Conservation (phyloP, 2,888 invertebrate species). For the Cephus sareptanus region DNA sequence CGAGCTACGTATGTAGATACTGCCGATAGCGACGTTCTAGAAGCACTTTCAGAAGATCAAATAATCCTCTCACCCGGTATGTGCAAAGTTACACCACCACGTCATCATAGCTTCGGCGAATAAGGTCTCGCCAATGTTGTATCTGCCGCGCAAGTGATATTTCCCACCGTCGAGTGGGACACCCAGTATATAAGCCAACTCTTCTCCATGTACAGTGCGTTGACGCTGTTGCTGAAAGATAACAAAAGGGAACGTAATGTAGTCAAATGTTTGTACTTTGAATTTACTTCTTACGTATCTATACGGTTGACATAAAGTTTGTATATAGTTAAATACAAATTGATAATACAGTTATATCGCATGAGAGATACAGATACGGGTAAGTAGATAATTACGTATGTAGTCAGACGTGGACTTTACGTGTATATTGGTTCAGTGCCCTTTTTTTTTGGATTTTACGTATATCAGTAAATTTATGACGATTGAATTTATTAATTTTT, state of each 20-base stretch:
- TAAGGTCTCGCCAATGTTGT: slow-evolving; percentile 80
- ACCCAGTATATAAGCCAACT: slow-evolving; percentile 88
- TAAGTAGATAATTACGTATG: not conserved
- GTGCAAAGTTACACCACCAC: slow-evolving; percentile 91
- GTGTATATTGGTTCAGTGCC: not conserved
- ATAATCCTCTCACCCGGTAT: slow-evolving; percentile 78
- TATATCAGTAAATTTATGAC: not conserved
- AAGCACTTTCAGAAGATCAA: slow-evolving; percentile 2
- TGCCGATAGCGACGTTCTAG: not conserved
- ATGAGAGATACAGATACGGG: not conserved
- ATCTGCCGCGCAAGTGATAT: slow-evolving; percentile 78
- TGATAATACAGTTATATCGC: not conserved
- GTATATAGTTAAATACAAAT: not conserved
- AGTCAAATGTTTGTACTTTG: not conserved
- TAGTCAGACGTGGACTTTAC: not conserved
- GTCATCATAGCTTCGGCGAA: slow-evolving; percentile 90
- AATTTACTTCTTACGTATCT: not conserved
- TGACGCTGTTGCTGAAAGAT: slow-evolving; percentile 54
- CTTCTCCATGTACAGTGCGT: slow-evolving; percentile 80
- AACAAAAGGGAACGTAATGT: slow-evolving; percentile 6
- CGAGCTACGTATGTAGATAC: slow-evolving; percentile 14
- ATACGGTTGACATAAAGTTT: not conserved
- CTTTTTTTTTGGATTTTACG: not conserved
- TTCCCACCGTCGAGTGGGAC: slow-evolving; percentile 79
- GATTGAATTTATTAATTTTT: not conserved